phyloP scores from a whole-genome alignment of 1,140 invertebrate species.

The Bombus waltoni region DNA sequence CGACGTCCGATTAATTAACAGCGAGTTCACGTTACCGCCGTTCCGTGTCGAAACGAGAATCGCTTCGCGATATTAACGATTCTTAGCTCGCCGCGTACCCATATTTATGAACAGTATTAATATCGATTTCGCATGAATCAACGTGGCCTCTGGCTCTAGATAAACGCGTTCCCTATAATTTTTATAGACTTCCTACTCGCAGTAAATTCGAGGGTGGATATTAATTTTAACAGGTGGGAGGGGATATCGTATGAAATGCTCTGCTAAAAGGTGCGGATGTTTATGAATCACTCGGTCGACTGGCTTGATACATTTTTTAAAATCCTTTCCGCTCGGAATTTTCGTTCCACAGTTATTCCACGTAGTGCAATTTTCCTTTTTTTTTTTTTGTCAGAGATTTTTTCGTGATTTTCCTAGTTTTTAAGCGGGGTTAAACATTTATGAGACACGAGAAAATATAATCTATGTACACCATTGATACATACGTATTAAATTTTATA shows the following conservation, averaged over 20 bases:
- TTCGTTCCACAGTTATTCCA: background rate
- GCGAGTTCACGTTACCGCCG: constrained; percentile 13
- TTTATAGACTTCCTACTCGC: constrained; percentile 1
- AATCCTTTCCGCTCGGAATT: background rate
- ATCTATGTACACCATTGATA: no score
- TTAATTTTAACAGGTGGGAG: background rate
- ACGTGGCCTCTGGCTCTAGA: background rate
- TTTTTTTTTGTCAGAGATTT: background rate
- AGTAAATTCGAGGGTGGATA: constrained; percentile 20
- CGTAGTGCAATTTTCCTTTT: background rate
- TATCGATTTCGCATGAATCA: constrained; percentile 49
- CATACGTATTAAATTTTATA: no score
- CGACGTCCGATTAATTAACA: constrained; percentile 49
- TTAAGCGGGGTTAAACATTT: background rate
- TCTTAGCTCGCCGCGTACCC: constrained; percentile 26
- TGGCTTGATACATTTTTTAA: background rate
- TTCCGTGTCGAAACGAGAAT: constrained; percentile 25
- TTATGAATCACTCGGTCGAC: background rate
- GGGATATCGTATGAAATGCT: background rate
- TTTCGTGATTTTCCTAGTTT: background rate
- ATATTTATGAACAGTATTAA: constrained; percentile 35
- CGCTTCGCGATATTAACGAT: constrained; percentile 39
- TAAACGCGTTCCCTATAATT: constrained; percentile 7
- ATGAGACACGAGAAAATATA: background rate
- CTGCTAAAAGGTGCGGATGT: constrained; percentile 12